Base-by-base conservation (phyloP, 2,888 invertebrate genomes). In the Rhagonycha fulva region DNA sequence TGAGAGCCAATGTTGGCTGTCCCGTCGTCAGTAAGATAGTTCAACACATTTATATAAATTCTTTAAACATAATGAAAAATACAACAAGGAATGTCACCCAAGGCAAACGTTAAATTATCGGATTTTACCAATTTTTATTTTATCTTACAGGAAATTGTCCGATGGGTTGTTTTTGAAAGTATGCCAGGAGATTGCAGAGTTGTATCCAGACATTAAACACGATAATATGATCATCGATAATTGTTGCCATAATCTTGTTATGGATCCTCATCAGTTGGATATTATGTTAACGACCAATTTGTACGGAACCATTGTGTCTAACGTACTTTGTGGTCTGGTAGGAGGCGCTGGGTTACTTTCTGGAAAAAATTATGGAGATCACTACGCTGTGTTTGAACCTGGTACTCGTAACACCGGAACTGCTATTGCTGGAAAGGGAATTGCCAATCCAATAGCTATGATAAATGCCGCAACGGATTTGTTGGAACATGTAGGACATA, bases 211-310 rank as follows among this genome's bases (percentile, higher is more conserved):
- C 11, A 93, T 98, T 72, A 91, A 94, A 83, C 96, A 96, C 86
- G 94, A 95, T 81, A 94, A 96, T 82, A 97, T 97, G 97, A 99
- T 99, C 87, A 98, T 99, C 76, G 99, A 99, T 88, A 99, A 99
- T 88, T 97, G 97, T 84, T 98, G 98, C 86, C 98, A 98, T 98
- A 98, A 98, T 86, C 92, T 98, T 14, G 96, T 96, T 0, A 94
- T 96, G 2, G 94, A 92, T 80, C 98, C 98, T 0, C 94, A 96
- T 87, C 98, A 99, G 87, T 99, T 99, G 89, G 99, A 99, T 89
- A 97, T 99, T 66, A 94, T 99, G 93, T 90, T 98, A 72, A 97
- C 98, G 93, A 98, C 99, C 0, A 99, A 99, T 87, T 90, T 99
- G 81, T 99, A 99, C 88, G 99, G 99, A 0, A 95, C 98, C 32